Conservation (phyloP, 2,797 vertebrate species). For the Aphelocoma californica region DNA sequence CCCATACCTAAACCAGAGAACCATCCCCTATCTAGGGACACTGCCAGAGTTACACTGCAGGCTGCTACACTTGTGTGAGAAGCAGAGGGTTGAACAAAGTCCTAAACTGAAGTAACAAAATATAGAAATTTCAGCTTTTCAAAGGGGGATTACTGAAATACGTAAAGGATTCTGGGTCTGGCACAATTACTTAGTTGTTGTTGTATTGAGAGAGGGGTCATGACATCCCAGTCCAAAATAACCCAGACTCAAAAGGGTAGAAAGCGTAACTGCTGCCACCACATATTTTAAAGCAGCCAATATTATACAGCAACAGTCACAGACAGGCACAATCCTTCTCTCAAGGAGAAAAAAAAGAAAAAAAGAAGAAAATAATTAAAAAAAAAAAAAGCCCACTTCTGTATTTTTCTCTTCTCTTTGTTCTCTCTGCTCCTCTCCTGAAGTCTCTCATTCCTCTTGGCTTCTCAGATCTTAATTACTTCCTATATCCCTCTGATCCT, state of each 20-base stretch:
- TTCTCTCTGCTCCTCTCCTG: conserved; percentile 23
- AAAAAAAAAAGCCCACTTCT: not conserved
- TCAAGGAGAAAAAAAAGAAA: not conserved
- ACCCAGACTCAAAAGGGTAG: not conserved
- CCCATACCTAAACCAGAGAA: not conserved
- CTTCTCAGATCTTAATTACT: conserved; percentile 50
- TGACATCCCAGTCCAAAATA: not conserved
- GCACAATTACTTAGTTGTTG: not conserved
- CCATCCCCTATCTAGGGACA: not conserved
- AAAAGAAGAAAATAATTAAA: not conserved
- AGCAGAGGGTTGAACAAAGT: not conserved
- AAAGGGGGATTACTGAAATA: not conserved
- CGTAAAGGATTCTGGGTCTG: not conserved
- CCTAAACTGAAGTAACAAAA: not conserved
- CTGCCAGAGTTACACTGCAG: not conserved
- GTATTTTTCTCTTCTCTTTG: conserved; percentile 34
- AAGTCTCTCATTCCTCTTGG: conserved; percentile 16
- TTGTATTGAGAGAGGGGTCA: not conserved
- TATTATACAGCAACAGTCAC: not conserved
- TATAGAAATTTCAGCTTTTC: not conserved
- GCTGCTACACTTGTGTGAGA: not conserved
- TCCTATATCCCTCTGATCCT: conserved; percentile 37
- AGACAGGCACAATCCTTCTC: not conserved
- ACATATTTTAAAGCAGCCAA: not conserved
- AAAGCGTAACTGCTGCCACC: not conserved